Conservation (phyloP, 2,113 vertebrate genomes). For the Bos indicus region DNA sequence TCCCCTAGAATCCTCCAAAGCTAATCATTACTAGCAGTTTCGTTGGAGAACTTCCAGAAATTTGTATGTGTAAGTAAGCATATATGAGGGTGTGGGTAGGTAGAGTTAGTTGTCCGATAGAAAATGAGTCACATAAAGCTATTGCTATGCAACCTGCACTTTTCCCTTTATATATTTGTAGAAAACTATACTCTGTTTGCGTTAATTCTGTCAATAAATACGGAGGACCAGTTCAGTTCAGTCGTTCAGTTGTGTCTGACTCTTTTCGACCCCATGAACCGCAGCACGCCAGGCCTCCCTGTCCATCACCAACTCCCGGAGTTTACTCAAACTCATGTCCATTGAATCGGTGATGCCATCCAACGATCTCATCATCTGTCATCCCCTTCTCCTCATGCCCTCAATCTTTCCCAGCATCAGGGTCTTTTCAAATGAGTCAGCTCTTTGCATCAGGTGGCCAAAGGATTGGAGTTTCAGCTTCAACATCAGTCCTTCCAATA, state of each 20-base stretch:
- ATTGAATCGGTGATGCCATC: neutral
- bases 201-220: neutral
- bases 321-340: neutral
- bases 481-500: neutral
- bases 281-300: neutral
- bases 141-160: neutral
- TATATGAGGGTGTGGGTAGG: neutral
- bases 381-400: neutral
- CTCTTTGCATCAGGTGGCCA: neutral
- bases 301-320: neutral
- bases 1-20: neutral
- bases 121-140: neutral
- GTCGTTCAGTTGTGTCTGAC: accelerated
- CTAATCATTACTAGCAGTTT: neutral
- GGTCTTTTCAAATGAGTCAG: neutral
- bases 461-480: neutral
- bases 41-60: neutral
- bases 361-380: neutral
- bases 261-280: neutral
- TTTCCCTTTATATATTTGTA: neutral
- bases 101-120: neutral
- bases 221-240: neutral
- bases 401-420: neutral
- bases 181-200: neutral
- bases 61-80: neutral